phyloP scores from a whole-genome alignment of 1,140 invertebrate genomes.

The Diabrotica undecimpunctata region DNA sequence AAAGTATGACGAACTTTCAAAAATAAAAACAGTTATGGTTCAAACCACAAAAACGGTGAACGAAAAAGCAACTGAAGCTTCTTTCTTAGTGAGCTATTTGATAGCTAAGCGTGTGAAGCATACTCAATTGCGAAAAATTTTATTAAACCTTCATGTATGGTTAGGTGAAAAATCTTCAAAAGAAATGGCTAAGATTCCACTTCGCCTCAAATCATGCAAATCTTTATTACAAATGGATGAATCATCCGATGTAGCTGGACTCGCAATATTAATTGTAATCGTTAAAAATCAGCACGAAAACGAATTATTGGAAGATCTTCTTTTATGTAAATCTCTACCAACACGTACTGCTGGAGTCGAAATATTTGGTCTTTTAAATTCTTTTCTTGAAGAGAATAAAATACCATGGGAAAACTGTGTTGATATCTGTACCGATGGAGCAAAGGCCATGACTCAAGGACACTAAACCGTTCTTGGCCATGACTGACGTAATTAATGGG shows the following conservation, averaged over 20 bases:
- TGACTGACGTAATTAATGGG: no score
- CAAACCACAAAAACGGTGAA: constrained; percentile 19
- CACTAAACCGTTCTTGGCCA: no score
- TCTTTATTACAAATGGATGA: constrained; percentile 23
- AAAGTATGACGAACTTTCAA: constrained; percentile 14
- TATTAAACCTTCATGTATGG: constrained; percentile 21
- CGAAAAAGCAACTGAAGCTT: constrained; percentile 24
- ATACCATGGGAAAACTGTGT: no score
- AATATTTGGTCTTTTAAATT: no score
- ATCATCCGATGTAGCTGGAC: constrained; percentile 24
- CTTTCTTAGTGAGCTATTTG: constrained; percentile 16
- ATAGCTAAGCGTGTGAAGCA: constrained; percentile 16
- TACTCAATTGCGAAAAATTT: constrained; percentile 20
- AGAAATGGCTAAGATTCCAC: constrained; percentile 17
- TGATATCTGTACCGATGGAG: no score
- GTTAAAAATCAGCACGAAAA: constrained; percentile 16
- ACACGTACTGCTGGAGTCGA: no score
- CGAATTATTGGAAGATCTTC: no score
- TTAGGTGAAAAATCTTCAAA: constrained; percentile 18
- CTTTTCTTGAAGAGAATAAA: no score
- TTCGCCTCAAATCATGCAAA: constrained; percentile 11
- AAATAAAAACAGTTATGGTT: constrained; percentile 12
- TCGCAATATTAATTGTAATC: constrained; percentile 22
- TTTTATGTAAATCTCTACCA: no score
- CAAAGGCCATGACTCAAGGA: no score